These are phyloP conservation scores for Netelia virgata DNA, from an alignment of 2,888 invertebrate species.

Conservation along the genomic window DNA sequence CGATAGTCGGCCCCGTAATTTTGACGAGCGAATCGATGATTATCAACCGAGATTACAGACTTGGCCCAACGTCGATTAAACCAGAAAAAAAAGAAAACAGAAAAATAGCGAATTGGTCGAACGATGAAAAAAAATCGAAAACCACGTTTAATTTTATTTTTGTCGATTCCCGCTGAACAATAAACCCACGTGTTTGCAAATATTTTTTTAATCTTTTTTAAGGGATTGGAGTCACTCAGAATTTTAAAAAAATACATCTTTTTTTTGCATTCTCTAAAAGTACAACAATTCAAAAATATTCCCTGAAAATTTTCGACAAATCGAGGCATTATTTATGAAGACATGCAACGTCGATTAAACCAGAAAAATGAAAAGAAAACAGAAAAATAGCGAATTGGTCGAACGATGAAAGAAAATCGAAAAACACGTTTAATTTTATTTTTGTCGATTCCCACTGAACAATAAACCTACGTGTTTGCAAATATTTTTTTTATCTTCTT, in stretches of 20 bases:
- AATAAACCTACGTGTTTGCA: neutral
- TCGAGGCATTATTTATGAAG: too few species aligned
- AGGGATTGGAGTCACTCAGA: too few species aligned
- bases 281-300: too few species aligned
- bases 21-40: conserved; percentile 6
- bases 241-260: too few species aligned
- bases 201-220: neutral
- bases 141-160: neutral
- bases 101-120: too few species aligned
- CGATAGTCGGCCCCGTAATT: neutral
- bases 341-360: neutral
- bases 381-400: too few species aligned
- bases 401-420: neutral
- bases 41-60: neutral
- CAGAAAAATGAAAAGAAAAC: neutral
- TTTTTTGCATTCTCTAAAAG: too few species aligned
- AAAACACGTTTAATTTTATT: neutral
- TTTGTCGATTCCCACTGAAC: neutral
- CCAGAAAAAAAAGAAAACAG: neutral
- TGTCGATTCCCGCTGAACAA: neutral
- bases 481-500: neutral
- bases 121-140: neutral
- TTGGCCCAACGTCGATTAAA: neutral
- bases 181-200: neutral
- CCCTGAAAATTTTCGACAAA: too few species aligned